Evolutionary conservation across 2,797 vertebrate genomes (phyloP).

Genomic region (Danio jaintianensis): DNA sequence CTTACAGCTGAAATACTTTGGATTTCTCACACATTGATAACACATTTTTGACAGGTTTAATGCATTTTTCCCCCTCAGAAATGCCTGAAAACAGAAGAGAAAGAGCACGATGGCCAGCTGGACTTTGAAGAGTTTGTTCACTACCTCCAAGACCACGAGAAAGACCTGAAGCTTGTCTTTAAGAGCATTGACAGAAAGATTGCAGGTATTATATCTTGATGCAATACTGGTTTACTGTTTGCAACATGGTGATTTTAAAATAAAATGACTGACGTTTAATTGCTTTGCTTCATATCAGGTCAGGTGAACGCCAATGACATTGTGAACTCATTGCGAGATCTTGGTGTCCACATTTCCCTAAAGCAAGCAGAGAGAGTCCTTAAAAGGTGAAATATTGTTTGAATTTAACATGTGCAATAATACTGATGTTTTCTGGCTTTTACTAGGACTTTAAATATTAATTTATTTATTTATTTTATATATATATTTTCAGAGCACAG

Average conservation of each 20-base stretch:
- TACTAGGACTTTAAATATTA: neutral
- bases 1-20: neutral
- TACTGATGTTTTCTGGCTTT: neutral
- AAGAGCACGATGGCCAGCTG: conserved; percentile 85
- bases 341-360: conserved; percentile 92
- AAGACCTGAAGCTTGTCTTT: conserved; percentile 93
- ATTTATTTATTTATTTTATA: no score
- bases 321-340: conserved; percentile 89
- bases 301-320: conserved; percentile 88
- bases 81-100: conserved; percentile 84
- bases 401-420: neutral
- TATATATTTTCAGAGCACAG: no score
- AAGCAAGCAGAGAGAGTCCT: conserved; percentile 92
- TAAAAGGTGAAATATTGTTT: conserved; percentile 80
- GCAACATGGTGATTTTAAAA: neutral
- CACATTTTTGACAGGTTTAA: no score
- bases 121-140: conserved; percentile 97
- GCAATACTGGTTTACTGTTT: no score
- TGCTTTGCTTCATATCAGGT: conserved; percentile 72
- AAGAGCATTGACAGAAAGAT: conserved; percentile 90
- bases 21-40: neutral
- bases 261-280: neutral
- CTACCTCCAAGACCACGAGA: conserved; percentile 95
- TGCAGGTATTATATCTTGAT: conserved; percentile 79
- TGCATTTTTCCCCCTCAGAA: conserved; percentile 77